These are phyloP conservation scores for Autographa gamma DNA, from an alignment of 2,888 invertebrate genomes.

Conservation along the genomic window DNA sequence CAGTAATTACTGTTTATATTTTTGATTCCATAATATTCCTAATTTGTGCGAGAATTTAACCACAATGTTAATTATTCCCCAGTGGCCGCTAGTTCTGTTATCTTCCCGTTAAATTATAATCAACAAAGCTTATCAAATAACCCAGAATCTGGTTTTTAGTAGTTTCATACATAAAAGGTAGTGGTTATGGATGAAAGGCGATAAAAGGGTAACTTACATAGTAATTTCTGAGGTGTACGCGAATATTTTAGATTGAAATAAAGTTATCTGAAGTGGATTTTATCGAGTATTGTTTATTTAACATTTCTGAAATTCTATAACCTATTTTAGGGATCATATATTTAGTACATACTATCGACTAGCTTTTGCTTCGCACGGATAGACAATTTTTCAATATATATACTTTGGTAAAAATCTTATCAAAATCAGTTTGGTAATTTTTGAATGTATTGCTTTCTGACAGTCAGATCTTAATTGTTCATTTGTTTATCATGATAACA, in stretches of 20 bases:
- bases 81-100: not conserved
- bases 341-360: too few relatives aligned
- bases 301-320: not conserved
- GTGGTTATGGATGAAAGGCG: not conserved
- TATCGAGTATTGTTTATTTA: not conserved
- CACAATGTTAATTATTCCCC: slow-evolving; percentile 1
- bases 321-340: too few relatives aligned
- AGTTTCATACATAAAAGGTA: not conserved
- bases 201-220: not conserved
- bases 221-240: not conserved
- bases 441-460: too few relatives aligned
- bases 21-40: not conserved
- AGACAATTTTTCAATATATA: too few relatives aligned
- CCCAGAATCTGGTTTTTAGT: not conserved
- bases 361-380: too few relatives aligned
- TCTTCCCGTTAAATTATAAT: slow-evolving; percentile 4
- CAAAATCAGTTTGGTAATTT: too few relatives aligned
- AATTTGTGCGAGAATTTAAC: not conserved
- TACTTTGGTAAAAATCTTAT: too few relatives aligned
- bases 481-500: too few relatives aligned
- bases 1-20: not conserved
- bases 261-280: not conserved
- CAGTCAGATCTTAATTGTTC: too few relatives aligned
- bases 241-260: not conserved
- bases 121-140: not conserved